These are phyloP conservation scores for Zoanthus gigantus DNA, from an alignment of 92 coral and sea anemone genomes.

Conservation along the genomic window DNA sequence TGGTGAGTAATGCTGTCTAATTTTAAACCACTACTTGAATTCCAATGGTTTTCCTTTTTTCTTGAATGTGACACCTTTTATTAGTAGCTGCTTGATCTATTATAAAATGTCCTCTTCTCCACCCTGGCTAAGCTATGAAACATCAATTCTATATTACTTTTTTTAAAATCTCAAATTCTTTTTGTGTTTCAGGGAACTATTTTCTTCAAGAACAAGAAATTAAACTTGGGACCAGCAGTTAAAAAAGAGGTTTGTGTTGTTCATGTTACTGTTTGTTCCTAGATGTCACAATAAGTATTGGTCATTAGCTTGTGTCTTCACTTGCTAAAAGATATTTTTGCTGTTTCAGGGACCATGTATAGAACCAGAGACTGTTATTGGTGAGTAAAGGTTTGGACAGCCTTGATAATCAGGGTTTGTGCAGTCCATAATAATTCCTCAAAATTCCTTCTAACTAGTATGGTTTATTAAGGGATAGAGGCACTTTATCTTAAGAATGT, in stretches of 20 bases:
- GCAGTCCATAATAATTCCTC: no score
- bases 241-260: constrained; percentile 59
- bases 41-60: no score
- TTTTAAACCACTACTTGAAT: not conserved
- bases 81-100: no score
- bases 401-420: not conserved
- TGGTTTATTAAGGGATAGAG: no score
- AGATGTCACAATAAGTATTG: not conserved
- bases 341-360: constrained; percentile 48
- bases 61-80: no score
- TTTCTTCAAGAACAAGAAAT: constrained; percentile 67
- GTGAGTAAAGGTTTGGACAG: constrained; percentile 4
- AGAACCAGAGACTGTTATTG: constrained; percentile 60
- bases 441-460: no score
- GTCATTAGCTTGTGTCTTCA: not conserved
- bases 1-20: constrained; percentile 7
- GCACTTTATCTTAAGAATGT: no score
- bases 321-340: not conserved
- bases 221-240: constrained; percentile 85
- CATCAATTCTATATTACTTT: no score
- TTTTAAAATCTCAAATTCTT: no score
- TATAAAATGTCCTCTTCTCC: no score
- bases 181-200: constrained; percentile 54
- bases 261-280: not conserved
- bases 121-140: no score